Base-by-base conservation (phyloP, 1,140 invertebrate species). In the Steinernema feltiae region DNA sequence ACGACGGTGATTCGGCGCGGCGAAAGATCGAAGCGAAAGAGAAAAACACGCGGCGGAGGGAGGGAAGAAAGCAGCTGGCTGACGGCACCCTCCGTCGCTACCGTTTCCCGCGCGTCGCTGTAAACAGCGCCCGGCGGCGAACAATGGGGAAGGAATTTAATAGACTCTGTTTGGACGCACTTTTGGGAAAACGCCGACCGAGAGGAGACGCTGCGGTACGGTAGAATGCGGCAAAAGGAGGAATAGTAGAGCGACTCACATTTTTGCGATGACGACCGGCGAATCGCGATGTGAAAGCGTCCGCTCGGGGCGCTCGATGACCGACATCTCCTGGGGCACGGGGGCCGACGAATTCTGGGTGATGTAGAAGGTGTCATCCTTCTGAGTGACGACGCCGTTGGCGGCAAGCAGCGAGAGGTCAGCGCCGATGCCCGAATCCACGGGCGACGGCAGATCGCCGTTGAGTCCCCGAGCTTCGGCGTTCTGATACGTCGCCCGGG, bases 221-320 rank as follows among this genome's bases (percentile, higher is more conserved):
- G 18, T 18, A 7, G 35, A 41, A 7, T 41, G 35, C 35, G 18
- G 18, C 18, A 41, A 41, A 41, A 41, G 7, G 35, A 41, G 18
- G 18, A 41, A 18, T 27, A 21, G 53, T 63, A 63, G 53, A 15
- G 24, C 24, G 86, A 93, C 93, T 94, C 89, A 97, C 94, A 95
- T 90, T 92, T 97, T 97, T 87, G 94, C 93, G 90, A 97, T 97
- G 89, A 95, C 93, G 82, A 96, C 74, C 7, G 85, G 83, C 7
- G 85, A 82, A 69, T 85, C 72, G 86, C 88, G 76, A 88, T 89
- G 81, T 27, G 48, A 75, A 24, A 76, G 31, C 87, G 89, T 75
- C 86, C 86, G 80, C 72, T 85, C 85, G 74, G 82, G 82, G 27
- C 84, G 85, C 78, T 89, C 76, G 69, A 79, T 72, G 32, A 77